Conservation (phyloP, 2,888 invertebrate genomes). For the Conomelus anceps region DNA sequence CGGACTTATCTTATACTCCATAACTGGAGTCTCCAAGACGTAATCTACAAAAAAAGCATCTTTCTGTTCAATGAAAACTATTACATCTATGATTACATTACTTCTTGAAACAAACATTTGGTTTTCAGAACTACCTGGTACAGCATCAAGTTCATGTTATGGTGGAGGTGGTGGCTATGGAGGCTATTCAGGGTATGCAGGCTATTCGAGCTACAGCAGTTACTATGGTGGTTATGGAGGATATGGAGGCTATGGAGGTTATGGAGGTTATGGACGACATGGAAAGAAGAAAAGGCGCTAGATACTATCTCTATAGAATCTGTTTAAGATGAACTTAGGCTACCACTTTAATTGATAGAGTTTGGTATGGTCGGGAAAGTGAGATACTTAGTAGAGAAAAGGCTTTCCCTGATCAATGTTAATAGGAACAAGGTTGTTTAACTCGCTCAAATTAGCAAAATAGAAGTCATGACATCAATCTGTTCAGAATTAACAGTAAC, state of each 20-base stretch:
- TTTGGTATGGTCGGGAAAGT: background rate
- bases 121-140: conserved; percentile 16
- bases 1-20: no score
- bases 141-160: conserved; percentile 4
- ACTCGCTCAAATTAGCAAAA: no score
- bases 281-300: background rate
- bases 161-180: background rate
- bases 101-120: background rate
- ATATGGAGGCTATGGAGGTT: background rate
- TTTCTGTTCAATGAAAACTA: no score
- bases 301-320: background rate
- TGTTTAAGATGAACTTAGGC: background rate
- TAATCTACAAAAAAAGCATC: no score
- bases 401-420: no score
- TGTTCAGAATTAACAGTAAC: no score
- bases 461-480: no score
- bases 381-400: background rate
- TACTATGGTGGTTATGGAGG: background rate
- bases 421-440: no score
- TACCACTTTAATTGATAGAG: background rate
- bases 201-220: background rate
- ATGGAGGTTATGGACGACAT: background rate
- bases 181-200: background rate
- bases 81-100: background rate
- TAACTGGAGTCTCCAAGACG: no score